Base-by-base conservation (phyloP, 2,797 vertebrate species). In the Mycteria americana region DNA sequence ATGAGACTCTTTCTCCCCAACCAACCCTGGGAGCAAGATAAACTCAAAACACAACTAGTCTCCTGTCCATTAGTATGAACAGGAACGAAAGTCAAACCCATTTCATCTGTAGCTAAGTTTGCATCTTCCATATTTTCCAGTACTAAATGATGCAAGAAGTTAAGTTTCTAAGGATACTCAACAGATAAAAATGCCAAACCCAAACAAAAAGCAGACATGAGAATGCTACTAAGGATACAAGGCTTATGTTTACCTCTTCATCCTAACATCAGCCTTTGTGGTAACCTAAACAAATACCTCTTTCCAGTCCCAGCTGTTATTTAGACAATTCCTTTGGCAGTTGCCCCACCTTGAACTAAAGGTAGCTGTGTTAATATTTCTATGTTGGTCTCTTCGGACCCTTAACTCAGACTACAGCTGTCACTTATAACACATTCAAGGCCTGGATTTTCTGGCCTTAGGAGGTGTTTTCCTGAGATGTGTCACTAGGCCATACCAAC, bases 321-420 rank as follows among this genome's bases (percentile, higher is more conserved):
- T 89, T 65, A 85, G 53, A 73, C n/a, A 74, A 59, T 30, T 85
- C 19, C 39, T 63, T 45, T 45, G 48, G 56, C 73, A 80, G 2
- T 15, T 24, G 19, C 70, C 39, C n/a, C 57, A 35, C 39, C 64
- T 24, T 31, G 14, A 85, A 70, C 67, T 87, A 59, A 5, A 51
- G 28, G 33, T 21, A 63, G 33, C 27, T 28, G 30, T 65, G 35
- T 70, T 63, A n/a, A 2, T 41, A 35, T 54, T 82, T 69, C 41
- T 59, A 0, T 16, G 4, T 37, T 14, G 0, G 9, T 37, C 64
- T 45, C 68, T 77, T 25, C 5, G 5, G 33, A 59, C 30, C 33
- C 63, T 51, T 16, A 46, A 10, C 22, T 79, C 28, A 39, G 53
- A 41, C 64, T 69, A 60, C 50, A 57, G 50, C 30, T 37, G 22